Percentiles rank a stretch among this genome's conserved stretches.
Conservation (phyloP, 2,888 invertebrate species). For the Synanthedon tipuliformis region DNA sequence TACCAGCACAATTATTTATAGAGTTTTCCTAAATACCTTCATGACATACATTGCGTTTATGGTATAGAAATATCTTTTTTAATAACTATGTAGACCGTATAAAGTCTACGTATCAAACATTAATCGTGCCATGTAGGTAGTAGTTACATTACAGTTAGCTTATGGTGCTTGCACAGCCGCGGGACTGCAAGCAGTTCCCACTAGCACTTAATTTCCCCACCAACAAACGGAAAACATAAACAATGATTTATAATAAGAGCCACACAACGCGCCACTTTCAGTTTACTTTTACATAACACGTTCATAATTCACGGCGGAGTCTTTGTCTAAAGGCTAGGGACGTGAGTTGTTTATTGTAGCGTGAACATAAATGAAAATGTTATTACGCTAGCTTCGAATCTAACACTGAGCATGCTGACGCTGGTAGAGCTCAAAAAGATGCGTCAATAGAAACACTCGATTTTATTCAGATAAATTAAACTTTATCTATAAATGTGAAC, state of each 20-base stretch:
- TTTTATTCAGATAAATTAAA: too few species aligned
- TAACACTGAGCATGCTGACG: slow-evolving; percentile 29
- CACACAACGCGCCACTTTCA: slow-evolving; percentile 67
- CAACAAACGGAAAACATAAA: slow-evolving; percentile 70
- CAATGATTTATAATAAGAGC: slow-evolving; percentile 71
- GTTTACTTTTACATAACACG: slow-evolving; percentile 67
- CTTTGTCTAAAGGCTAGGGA: slow-evolving; percentile 68
- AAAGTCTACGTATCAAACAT: slow-evolving; percentile 3
- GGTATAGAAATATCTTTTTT: too few species aligned
- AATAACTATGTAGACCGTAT: not conserved
- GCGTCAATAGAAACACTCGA: not conserved
- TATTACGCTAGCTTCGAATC: slow-evolving; percentile 49
- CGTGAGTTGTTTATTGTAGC: slow-evolving; percentile 70
- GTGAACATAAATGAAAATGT: slow-evolving; percentile 68
- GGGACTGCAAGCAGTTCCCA: slow-evolving; percentile 55
- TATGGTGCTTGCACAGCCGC: slow-evolving; percentile 10
- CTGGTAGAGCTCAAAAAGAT: slow-evolving; percentile 10
- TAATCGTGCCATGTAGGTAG: slow-evolving; percentile 25
- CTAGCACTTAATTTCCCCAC: slow-evolving; percentile 62
- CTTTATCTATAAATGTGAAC: too few species aligned
- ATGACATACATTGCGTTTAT: too few species aligned
- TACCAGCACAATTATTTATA: too few species aligned
- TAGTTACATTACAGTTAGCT: not conserved
- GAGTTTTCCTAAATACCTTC: too few species aligned
- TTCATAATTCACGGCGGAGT: slow-evolving; percentile 67